Evolutionary conservation across 1,140 invertebrate species (phyloP), one percentile per base, ranked within the genome.

Genomic region (Wasmannia auropunctata): DNA sequence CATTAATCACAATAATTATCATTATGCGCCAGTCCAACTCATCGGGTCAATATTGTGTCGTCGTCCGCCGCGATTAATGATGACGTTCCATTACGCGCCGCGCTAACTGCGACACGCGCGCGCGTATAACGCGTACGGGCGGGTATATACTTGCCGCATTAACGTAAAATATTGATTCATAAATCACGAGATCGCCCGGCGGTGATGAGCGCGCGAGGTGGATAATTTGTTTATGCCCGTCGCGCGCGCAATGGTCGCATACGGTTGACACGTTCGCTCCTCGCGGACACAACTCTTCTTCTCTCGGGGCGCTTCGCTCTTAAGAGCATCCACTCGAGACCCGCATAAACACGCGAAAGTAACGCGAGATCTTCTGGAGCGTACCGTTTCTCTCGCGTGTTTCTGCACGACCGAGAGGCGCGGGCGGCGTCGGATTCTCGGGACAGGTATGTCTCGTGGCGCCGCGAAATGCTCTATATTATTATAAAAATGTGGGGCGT

Each of bases 291-390:
- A 46, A n/a, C n/a, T n/a, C n/a, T n/a, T n/a, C n/a, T n/a, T n/a
- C n/a, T n/a, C 60, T 67, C 85, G 31, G 83, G n/a, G n/a, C n/a
- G 70, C 28, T 69, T 89, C 85, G 77, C 88, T 90, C 67, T 89
- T 89, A 84, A 80, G 75, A 85, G 85, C 88, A 89, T 49, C 88
- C 88, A 80, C 88, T 87, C 75, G 89, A 87, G 63, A 85, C 86
- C 84, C 40, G 72, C 77, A 51, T 85, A 90, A 74, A 90, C 85
- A 40, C 60, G 74, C 54, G 89, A 90, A 90, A 90, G 89, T 90
- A 90, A 90, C 89, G 89, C 89, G 76, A 90, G 81, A 81, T 89
- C 69, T 46, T 76, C 40, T 60, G 56, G 34, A 86, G 74, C 87
- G 83, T 79, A 60, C 58, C 46, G 31, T 72, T 67, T 67, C 51